Evolutionary conservation across 2,113 vertebrate genomes (phyloP).

Genomic region (Sakesphorus luctuosus): DNA sequence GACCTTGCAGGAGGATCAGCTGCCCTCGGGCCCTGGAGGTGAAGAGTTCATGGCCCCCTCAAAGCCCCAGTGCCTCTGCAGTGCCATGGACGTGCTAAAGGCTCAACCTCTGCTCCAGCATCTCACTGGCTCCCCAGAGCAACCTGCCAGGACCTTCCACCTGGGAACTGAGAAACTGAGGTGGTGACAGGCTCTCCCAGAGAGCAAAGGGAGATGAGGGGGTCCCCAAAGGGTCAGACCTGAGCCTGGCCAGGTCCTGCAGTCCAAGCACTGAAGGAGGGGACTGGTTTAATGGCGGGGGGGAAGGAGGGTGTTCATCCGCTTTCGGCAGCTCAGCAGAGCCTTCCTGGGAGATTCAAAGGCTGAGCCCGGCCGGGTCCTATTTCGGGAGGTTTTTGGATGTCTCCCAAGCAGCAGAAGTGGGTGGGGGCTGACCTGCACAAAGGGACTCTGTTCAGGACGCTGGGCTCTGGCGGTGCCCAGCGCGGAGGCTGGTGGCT

Average conservation of each 20-base stretch:
- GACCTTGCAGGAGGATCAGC: not conserved
- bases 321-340: not conserved
- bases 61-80: not conserved
- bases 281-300: accelerated
- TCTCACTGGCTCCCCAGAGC: not conserved
- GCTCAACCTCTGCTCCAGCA: not conserved
- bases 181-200: accelerated
- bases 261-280: accelerated
- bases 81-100: not conserved
- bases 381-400: conserved; percentile 39
- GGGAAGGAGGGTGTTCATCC: not conserved
- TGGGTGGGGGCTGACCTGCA: not conserved
- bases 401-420: not conserved
- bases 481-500: not conserved
- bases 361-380: not conserved
- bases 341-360: not conserved
- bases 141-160: not conserved
- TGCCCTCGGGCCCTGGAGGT: not conserved
- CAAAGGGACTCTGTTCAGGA: conserved; percentile 31
- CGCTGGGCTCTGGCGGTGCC: not conserved
- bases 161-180: not conserved
- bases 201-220: not conserved
- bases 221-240: not conserved
- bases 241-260: not conserved
- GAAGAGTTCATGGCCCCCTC: not conserved